Evolutionary conservation across 2,797 vertebrate genomes (phyloP), one percentile per base, ranked within the genome.

Genomic region (Thaleichthys pacificus): DNA sequence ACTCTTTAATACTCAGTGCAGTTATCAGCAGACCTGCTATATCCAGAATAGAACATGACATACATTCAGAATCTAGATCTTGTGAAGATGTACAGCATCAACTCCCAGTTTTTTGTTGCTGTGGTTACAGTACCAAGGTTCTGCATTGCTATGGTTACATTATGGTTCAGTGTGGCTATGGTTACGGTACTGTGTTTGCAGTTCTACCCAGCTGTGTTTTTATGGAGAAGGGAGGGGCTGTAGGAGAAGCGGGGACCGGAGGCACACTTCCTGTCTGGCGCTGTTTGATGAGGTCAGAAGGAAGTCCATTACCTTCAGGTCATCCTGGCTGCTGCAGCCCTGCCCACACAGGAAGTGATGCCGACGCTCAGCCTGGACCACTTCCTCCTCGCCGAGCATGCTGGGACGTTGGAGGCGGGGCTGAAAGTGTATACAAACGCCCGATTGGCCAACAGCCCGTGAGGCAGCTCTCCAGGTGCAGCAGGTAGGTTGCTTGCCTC

Each of bases 221-320:
- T 87, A 76, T 91, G 89, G 42, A 85, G 71, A 0, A 80, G 83
- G 65, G 66, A 22, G 74, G 95, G 90, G 68, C 91, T 89, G 1
- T 98, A 97, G 78, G 93, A 92, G 82, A 96, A 97, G 67, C 92
- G 89, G 76, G 93, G 80, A 92, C 76, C 0, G 94, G 91, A 0
- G 90, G 86, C 0, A 93, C 88, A 71, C 91, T 90, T 70, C 93
- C 92, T 6, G 90, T 78, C 63, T 95, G 95, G 79, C 80, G 91
- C 87, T 91, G 91, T 75, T 93, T 95, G 78, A 99, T 90, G 77
- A 98, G 93, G 87, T 98, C 96, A 0, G 96, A 96, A 99, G 91
- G 81, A 95, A 94, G 80, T 85, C 86, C 56, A 99, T 91, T 19
- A 98, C 95, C 73, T 84, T 94, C 71, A 90, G 1, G 24, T 98